Evolutionary conservation across 2,113 vertebrate genomes (phyloP).

Genomic region (Serinus canaria): DNA sequence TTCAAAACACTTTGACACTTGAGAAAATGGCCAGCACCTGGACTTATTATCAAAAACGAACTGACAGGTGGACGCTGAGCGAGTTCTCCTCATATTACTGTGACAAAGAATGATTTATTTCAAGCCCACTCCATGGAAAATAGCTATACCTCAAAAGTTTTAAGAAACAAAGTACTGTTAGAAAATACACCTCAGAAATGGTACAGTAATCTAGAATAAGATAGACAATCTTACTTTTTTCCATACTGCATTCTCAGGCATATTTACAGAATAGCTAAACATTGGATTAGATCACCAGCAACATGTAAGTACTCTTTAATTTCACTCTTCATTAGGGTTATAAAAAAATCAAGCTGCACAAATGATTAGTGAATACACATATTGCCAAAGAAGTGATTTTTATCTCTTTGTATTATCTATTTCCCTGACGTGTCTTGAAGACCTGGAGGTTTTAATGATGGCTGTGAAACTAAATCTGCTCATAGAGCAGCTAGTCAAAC

Average conservation of each 20-base stretch:
- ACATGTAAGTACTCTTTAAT: not conserved
- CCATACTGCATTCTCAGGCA: not conserved
- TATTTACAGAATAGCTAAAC: not conserved
- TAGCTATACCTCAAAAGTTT: not conserved
- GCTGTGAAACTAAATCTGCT: not conserved
- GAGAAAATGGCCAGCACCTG: not conserved
- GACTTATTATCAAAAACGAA: not conserved
- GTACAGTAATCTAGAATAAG: not conserved
- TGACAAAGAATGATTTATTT: not conserved
- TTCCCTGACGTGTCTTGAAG: not conserved
- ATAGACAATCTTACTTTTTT: not conserved
- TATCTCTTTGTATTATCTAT: not conserved
- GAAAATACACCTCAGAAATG: not conserved
- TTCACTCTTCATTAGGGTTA: not conserved
- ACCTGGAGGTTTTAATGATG: not conserved
- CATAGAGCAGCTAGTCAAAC: not conserved
- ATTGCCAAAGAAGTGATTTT: not conserved
- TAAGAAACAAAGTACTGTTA: not conserved
- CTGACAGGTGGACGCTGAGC: not conserved
- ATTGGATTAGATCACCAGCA: not conserved
- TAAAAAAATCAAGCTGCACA: not conserved
- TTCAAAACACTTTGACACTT: slow-evolving; percentile 31
- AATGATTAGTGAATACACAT: not conserved
- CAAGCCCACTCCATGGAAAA: not conserved
- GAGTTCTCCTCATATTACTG: not conserved